phyloP scores from a whole-genome alignment of 2,888 invertebrate genomes.

The Zaprionus bogoriensis region DNA sequence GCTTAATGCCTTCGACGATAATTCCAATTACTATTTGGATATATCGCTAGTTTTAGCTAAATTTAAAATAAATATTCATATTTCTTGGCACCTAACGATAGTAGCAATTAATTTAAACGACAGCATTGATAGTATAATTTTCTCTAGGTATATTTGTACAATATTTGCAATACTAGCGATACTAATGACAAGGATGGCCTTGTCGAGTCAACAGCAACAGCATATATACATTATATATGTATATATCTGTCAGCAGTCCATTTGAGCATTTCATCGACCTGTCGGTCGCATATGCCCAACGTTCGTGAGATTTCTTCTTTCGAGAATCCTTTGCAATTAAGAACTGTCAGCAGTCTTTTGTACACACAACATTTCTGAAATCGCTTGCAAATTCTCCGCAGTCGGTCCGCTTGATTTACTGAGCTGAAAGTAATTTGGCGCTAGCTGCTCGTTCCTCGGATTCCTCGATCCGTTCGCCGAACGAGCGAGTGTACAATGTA shows the following conservation, averaged over 20 bases:
- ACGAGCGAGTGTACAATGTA: background rate
- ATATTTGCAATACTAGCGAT: too few relatives aligned
- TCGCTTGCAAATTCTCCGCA: slow-evolving; percentile 58
- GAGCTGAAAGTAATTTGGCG: slow-evolving; percentile 76
- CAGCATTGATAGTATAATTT: too few relatives aligned
- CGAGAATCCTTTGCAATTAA: slow-evolving; percentile 71
- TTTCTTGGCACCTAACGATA: too few relatives aligned
- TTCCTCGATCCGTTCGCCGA: slow-evolving; percentile 42
- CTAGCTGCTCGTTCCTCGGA: slow-evolving; percentile 49
- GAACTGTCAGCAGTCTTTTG: slow-evolving; percentile 78
- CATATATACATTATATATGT: background rate
- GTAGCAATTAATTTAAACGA: too few relatives aligned
- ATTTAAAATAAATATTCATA: too few relatives aligned
- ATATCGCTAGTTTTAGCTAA: too few relatives aligned
- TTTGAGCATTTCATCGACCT: background rate
- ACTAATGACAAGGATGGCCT: background rate
- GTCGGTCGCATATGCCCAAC: background rate
- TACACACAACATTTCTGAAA: slow-evolving; percentile 66
- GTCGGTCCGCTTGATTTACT: slow-evolving; percentile 66
- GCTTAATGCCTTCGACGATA: too few relatives aligned
- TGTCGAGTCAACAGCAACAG: background rate
- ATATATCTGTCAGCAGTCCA: background rate
- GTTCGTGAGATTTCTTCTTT: slow-evolving; percentile 1
- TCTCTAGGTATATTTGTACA: too few relatives aligned
- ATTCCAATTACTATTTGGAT: too few relatives aligned